Evolutionary conservation across 2,888 invertebrate species (phyloP).

Genomic region (Sesia apiformis): DNA sequence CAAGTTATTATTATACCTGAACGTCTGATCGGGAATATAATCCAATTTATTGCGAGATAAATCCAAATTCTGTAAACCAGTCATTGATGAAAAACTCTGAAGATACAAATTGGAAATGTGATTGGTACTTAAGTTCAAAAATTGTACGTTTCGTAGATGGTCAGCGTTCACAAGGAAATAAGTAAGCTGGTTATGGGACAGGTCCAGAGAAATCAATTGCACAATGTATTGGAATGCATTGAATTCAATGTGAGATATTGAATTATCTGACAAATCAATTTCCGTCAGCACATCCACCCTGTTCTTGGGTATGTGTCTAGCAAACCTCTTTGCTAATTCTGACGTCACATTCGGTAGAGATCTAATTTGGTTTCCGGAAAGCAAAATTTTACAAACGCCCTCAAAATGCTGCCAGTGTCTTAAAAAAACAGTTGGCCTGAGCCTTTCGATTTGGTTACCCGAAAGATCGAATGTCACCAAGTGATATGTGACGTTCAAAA

Average conservation of each 20-base stretch:
- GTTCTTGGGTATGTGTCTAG: constrained; percentile 18
- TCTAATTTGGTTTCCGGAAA: constrained; percentile 43
- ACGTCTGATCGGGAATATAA: constrained; percentile 37
- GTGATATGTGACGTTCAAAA: constrained; percentile 47
- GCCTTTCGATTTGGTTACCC: constrained; percentile 34
- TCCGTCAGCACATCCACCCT: constrained; percentile 36
- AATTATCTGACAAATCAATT: constrained; percentile 50
- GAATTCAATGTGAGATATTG: constrained; percentile 39
- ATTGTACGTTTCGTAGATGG: constrained; percentile 35
- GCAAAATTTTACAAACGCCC: constrained; percentile 42
- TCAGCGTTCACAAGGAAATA: constrained; percentile 38
- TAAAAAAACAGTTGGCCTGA: constrained; percentile 39
- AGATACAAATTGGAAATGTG: constrained; percentile 32
- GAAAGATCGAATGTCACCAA: constrained; percentile 59
- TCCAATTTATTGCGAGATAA: constrained; percentile 45
- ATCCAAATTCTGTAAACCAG: constrained; percentile 50
- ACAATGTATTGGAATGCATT: constrained; percentile 47
- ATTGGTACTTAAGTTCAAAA: constrained; percentile 51
- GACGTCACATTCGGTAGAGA: constrained; percentile 39
- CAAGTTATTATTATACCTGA: constrained; percentile 35
- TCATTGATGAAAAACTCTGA: constrained; percentile 44
- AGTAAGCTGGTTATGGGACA: constrained; percentile 42
- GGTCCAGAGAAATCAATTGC: constrained; percentile 36
- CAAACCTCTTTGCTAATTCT: constrained; percentile 23
- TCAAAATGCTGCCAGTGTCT: constrained; percentile 53